Evolutionary conservation across 2,888 invertebrate genomes (phyloP).

Genomic region (Limenitis camilla): DNA sequence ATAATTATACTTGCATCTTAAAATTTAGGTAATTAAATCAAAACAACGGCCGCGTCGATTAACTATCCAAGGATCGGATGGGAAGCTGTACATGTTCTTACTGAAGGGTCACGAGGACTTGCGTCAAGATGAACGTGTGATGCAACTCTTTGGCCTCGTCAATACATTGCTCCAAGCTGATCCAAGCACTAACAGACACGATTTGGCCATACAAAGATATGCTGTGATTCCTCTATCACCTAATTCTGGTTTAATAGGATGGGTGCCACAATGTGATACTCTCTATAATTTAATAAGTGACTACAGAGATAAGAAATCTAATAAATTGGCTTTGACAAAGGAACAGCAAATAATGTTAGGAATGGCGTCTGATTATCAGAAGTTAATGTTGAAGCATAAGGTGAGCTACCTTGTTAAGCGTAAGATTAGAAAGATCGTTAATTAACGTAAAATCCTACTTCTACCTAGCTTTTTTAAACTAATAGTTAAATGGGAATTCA

Average conservation of each 20-base stretch:
- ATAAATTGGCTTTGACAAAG: constrained; percentile 90
- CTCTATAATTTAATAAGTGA: constrained; percentile 97
- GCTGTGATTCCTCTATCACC: constrained; percentile 98
- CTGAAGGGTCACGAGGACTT: constrained; percentile 99
- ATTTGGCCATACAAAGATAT: constrained; percentile 88
- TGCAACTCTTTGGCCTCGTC: constrained; percentile 97
- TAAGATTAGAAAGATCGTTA: background rate
- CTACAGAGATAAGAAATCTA: constrained; percentile 93
- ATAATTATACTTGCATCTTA: background rate
- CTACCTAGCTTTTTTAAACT: too few species aligned
- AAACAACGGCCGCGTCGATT: constrained; percentile 98
- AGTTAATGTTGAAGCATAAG: constrained; percentile 97
- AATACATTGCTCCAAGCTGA: constrained; percentile 96
- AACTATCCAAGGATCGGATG: constrained; percentile 94
- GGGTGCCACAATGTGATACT: constrained; percentile 99
- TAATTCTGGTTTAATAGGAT: constrained; percentile 97
- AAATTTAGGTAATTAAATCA: constrained; percentile 89
- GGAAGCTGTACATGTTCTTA: constrained; percentile 98
- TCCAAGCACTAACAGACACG: constrained; percentile 94
- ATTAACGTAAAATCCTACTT: too few species aligned
- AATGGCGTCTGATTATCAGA: constrained; percentile 98
- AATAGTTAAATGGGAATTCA: too few species aligned
- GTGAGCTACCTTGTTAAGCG: constrained; percentile 53
- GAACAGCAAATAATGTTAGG: constrained; percentile 97
- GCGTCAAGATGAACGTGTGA: constrained; percentile 98